Percentiles rank a stretch among this genome's conserved stretches.
Evolutionary conservation across 2,113 vertebrate species (phyloP).

Genomic region (Tragelaphus scriptus): DNA sequence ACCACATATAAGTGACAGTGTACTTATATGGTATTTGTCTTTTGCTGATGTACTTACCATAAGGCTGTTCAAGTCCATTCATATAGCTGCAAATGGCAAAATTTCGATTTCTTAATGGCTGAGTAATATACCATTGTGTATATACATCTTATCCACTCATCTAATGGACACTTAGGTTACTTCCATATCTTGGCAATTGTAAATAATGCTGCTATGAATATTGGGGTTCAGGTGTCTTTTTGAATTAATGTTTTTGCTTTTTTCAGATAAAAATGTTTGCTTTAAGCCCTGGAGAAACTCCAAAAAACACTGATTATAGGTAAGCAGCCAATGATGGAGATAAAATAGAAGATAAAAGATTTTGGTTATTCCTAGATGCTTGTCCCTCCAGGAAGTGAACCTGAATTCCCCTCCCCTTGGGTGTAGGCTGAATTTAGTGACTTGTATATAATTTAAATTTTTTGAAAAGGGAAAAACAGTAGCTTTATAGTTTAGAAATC

Average conservation of each 20-base stretch:
- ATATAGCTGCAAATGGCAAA: background rate
- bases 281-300: background rate
- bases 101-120: background rate
- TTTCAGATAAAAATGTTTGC: background rate
- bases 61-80: background rate
- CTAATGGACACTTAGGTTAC: background rate
- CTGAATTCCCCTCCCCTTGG: background rate
- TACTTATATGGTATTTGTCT: background rate
- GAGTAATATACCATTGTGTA: background rate
- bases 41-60: background rate
- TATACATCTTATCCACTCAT: background rate
- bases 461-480: background rate
- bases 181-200: background rate
- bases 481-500: background rate
- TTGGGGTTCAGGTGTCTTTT: background rate
- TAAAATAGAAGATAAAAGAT: conserved; percentile 23
- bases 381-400: background rate
- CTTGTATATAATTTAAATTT: background rate
- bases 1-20: background rate
- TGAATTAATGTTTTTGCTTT: background rate
- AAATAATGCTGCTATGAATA: background rate
- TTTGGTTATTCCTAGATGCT: conserved; percentile 15
- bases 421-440: background rate
- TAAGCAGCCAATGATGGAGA: background rate
- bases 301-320: background rate